Base-by-base conservation (phyloP, 2,113 vertebrate genomes). In the Xiphophorus hellerii region DNA sequence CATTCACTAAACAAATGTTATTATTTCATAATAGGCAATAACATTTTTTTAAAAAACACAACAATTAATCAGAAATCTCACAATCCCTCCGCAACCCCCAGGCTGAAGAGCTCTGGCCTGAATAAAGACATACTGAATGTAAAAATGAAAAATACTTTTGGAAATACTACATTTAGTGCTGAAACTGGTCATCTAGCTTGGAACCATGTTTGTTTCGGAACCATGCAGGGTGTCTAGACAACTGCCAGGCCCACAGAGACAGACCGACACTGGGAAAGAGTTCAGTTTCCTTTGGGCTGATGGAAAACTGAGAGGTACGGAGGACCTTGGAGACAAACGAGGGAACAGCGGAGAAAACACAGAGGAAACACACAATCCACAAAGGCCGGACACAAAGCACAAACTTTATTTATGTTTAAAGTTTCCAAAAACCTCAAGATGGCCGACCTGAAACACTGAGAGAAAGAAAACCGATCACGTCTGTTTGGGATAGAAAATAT, bases 211-310 rank as follows among this genome's bases (percentile, higher is more conserved):
- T 85, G 76, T 78, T 73, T 54, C 20, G 61, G 71, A 80, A 64
- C 71, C n/a, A 1, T 67, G 62, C 71, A n/a, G 29, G 58, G 54
- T 4, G 74, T 76, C 81, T 72, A 37, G 84, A 86, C 80, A 54
- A 88, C 82, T 8, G 42, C 33, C 65, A 29, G 67, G 70, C 82
- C 81, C 81, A 13, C 76, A 11, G 85, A 83, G 81, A 70, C 33
- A 37, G 25, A 58, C 25, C 11, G 3, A 31, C 73, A 42, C 48
- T 64, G 54, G 12, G 62, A 81, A 82, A 30, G 28, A 25, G 27
- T 66, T 42, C 0, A 69, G 54, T 76, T 88, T 81, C 76, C 73
- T 58, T 84, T 63, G 77, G 74, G 84, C 77, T 54, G 39, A 76
- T 71, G 86, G 81, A 80, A 86, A 82, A 84, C 60, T 15, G 42